Percentiles rank a stretch among this genome's conserved stretches.
Conservation (phyloP, 2,113 vertebrate genomes). For the Rhinopomastus cyanomelas region DNA sequence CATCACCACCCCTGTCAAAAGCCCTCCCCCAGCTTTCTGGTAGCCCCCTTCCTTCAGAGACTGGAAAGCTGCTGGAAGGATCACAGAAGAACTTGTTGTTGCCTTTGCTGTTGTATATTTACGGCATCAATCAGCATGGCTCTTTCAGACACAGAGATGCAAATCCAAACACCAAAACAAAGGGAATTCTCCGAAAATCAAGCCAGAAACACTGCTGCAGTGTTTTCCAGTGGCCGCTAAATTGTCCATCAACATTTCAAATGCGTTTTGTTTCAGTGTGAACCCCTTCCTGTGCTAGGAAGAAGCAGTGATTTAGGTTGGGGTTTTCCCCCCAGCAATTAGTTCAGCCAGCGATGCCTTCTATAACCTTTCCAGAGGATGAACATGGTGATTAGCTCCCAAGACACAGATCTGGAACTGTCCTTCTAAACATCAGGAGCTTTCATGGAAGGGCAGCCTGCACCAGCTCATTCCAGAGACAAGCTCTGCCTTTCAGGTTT, state of each 20-base stretch:
- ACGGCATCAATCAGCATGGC: conserved; percentile 54
- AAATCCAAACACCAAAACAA: conserved; percentile 62
- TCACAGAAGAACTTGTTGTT: conserved; percentile 17
- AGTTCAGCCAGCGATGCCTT: conserved; percentile 52
- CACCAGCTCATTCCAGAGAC: conserved; percentile 2
- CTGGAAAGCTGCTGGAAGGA: too few species aligned
- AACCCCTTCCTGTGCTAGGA: conserved; percentile 27
- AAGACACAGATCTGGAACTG: conserved; percentile 52
- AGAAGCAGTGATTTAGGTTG: conserved; percentile 33
- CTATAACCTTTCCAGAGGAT: conserved; percentile 57
- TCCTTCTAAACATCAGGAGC: conserved; percentile 47
- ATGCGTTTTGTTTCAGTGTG: conserved; percentile 62
- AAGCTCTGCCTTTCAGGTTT: conserved; percentile 62
- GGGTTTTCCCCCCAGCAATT: conserved; percentile 57
- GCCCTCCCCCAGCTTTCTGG: too few species aligned
- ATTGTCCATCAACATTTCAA: conserved; percentile 65
- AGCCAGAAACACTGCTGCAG: conserved; percentile 14
- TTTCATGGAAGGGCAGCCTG: not conserved
- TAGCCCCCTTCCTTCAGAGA: too few species aligned
- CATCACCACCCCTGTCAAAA: too few species aligned
- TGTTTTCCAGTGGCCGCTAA: conserved; percentile 69
- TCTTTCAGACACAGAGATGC: conserved; percentile 41
- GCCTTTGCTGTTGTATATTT: conserved; percentile 61
- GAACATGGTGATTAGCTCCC: conserved; percentile 68
- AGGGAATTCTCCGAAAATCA: conserved; percentile 45